Evolutionary conservation across 2,113 vertebrate genomes (phyloP).

Genomic region (Poeciliopsis retropinna): DNA sequence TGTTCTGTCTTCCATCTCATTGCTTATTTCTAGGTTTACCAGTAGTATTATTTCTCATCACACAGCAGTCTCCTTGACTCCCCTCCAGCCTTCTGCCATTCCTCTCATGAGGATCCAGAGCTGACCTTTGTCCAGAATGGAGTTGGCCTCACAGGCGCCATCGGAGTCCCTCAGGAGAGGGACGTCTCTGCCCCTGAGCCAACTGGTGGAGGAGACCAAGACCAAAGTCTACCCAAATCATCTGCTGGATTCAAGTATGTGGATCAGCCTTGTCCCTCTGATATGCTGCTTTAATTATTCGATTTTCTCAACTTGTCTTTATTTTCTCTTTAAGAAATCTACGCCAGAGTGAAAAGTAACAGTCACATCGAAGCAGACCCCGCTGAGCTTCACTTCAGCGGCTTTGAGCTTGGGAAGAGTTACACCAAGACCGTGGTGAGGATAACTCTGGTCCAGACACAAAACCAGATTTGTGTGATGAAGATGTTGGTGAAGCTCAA

Average conservation of each 20-base stretch:
- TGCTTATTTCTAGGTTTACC: neutral
- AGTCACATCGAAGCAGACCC: conserved; percentile 84
- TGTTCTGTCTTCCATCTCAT: neutral
- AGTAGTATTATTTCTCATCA: neutral
- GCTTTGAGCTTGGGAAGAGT: conserved; percentile 84
- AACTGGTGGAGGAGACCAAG: conserved; percentile 82
- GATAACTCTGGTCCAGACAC: neutral
- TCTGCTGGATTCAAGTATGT: conserved; percentile 87
- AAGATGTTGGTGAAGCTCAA: conserved; percentile 30
- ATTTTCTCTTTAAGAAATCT: conserved; percentile 79
- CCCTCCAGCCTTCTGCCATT: conserved; percentile 30
- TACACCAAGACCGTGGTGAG: conserved; percentile 86
- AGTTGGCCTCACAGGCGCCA: conserved; percentile 58
- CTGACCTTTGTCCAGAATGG: conserved; percentile 74
- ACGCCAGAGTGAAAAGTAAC: conserved; percentile 81
- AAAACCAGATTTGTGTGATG: conserved; percentile 24
- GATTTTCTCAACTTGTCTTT: neutral
- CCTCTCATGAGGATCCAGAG: conserved; percentile 24
- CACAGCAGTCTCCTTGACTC: neutral
- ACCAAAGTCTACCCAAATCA: conserved; percentile 78
- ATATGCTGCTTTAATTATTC: neutral
- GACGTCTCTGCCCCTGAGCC: conserved; percentile 77
- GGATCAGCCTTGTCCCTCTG: neutral
- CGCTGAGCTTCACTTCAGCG: conserved; percentile 89
- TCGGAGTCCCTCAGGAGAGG: conserved; percentile 52